Conservation (phyloP, 2,888 invertebrate species). For the Yponomeuta malinellus region DNA sequence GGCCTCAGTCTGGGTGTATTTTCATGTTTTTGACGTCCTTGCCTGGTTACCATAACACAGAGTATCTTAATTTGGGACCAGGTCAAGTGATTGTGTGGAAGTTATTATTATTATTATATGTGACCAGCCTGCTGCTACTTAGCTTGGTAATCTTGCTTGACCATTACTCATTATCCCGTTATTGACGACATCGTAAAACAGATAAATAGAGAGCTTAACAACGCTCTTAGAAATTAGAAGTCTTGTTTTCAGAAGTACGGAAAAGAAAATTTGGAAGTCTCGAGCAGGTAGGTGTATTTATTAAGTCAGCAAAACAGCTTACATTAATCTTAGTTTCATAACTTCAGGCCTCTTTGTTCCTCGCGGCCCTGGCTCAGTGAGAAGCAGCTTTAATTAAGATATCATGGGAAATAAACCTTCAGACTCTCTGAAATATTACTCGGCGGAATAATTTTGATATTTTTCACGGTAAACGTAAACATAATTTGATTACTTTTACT, state of each 20-base stretch:
- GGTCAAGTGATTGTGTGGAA: no score
- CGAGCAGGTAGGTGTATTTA: slow-evolving; percentile 36
- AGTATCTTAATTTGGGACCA: no score
- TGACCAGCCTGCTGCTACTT: no score
- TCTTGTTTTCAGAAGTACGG: slow-evolving; percentile 21
- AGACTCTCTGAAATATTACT: slow-evolving; percentile 52
- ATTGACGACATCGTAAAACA: no score
- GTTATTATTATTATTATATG: no score
- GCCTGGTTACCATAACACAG: no score
- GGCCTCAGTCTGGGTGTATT: no score
- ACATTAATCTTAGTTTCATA: slow-evolving; percentile 67
- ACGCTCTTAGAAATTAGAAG: no score
- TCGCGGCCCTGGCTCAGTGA: slow-evolving; percentile 35
- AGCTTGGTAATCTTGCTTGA: no score
- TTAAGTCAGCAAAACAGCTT: slow-evolving; percentile 55
- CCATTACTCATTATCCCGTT: no score
- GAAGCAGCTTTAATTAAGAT: slow-evolving; percentile 63
- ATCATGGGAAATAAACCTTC: slow-evolving; percentile 65
- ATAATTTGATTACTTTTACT: slow-evolving; percentile 14
- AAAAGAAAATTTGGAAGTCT: slow-evolving; percentile 25
- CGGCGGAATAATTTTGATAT: slow-evolving; percentile 39
- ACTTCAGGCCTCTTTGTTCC: slow-evolving; percentile 52
- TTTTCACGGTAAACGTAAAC: slow-evolving; percentile 28
- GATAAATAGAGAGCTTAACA: no score
- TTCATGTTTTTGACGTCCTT: no score